Conservation (phyloP, 2,888 invertebrate species). For the Hypolimnas misippus region DNA sequence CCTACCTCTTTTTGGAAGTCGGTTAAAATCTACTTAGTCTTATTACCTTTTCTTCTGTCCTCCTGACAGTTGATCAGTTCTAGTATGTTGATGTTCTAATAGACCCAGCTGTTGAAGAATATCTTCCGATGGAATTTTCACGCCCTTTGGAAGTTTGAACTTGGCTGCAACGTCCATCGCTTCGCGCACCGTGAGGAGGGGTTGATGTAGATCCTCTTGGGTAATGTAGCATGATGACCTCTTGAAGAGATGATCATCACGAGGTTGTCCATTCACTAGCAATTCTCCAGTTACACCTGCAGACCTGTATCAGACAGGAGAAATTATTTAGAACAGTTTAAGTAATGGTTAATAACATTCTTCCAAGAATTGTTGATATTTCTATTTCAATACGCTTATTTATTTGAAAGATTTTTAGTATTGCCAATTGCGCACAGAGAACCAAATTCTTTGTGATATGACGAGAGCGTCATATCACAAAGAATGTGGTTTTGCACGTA, state of each 20-base stretch:
- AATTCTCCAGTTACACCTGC: constrained; percentile 87
- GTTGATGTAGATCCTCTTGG: constrained; percentile 90
- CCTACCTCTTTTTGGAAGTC: no score
- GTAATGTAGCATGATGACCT: constrained; percentile 92
- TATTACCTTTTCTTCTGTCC: constrained; percentile 89
- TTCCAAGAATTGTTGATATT: no score
- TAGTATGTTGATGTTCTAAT: constrained; percentile 85
- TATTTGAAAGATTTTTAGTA: no score
- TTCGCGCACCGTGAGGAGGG: constrained; percentile 89
- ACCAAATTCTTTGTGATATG: no score
- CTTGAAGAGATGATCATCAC: constrained; percentile 87
- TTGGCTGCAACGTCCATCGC: constrained; percentile 91
- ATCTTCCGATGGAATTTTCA: constrained; percentile 71
- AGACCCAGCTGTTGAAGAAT: constrained; percentile 87
- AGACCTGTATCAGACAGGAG: constrained; percentile 72
- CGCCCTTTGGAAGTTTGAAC: constrained; percentile 86
- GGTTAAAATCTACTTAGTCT: no score
- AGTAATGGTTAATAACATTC: background rate
- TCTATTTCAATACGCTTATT: no score
- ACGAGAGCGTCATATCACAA: no score
- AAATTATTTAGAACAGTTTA: background rate
- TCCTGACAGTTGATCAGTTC: constrained; percentile 87
- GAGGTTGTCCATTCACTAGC: constrained; percentile 85
- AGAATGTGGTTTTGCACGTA: no score
- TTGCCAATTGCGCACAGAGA: no score